Evolutionary conservation across 2,113 vertebrate species (phyloP).

Genomic region (Cephalopterus ornatus): DNA sequence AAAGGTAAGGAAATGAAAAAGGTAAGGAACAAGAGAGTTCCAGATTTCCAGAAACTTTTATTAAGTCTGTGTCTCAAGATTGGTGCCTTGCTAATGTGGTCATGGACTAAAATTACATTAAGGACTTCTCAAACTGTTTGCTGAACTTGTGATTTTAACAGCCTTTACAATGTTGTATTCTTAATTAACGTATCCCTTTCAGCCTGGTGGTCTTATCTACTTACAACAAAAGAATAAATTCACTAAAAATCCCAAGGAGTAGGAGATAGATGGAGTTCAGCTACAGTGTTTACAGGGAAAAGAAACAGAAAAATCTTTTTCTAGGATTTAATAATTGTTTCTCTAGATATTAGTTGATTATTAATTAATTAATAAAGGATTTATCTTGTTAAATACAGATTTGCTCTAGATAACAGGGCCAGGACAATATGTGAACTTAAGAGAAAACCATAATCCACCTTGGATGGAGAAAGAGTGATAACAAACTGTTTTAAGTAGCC

Average conservation of each 20-base stretch:
- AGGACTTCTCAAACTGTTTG: neutral
- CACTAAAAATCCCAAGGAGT: neutral
- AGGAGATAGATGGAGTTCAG: neutral
- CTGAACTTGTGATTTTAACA: neutral
- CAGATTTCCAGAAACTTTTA: neutral
- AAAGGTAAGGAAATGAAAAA: neutral
- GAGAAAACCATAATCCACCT: neutral
- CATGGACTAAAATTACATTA: neutral
- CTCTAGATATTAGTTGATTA: neutral
- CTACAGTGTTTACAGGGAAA: neutral
- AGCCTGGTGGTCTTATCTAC: neutral
- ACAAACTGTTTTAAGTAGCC: neutral
- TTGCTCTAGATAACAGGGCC: neutral
- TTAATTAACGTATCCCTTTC: neutral
- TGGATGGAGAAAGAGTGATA: neutral
- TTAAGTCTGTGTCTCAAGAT: neutral
- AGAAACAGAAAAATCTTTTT: neutral
- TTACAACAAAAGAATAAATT: neutral
- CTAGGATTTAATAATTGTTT: neutral
- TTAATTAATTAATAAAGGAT: neutral
- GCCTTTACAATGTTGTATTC: neutral
- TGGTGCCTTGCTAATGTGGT: neutral
- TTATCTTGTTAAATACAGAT: neutral
- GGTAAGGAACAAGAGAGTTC: neutral
- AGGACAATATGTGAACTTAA: neutral